Evolutionary conservation across 2,888 invertebrate genomes (phyloP).

Genomic region (Cantharis rufa): DNA sequence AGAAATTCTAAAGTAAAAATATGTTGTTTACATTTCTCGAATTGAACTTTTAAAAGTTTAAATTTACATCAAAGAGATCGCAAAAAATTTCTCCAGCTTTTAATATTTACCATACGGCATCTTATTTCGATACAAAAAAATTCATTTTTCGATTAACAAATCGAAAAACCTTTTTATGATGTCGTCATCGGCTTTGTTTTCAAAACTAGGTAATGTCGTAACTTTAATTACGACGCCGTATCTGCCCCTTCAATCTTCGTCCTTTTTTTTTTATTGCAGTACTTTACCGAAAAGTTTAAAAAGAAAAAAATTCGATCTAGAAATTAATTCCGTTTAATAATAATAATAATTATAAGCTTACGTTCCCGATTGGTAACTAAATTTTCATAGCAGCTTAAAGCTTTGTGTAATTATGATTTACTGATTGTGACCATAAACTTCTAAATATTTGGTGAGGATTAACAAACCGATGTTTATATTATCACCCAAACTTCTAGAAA

Average conservation of each 20-base stretch:
- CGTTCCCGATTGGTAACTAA: neutral
- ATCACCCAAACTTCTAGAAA: neutral
- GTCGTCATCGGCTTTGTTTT: neutral
- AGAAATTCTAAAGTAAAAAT: neutral
- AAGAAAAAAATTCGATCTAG: neutral
- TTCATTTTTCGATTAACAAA: neutral
- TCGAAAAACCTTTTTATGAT: neutral
- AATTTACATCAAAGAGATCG: neutral
- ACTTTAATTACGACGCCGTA: neutral
- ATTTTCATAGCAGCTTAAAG: neutral
- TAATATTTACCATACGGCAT: neutral
- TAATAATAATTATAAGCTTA: neutral
- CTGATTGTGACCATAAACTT: neutral
- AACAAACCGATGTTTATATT: neutral
- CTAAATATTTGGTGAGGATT: neutral
- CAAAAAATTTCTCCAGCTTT: neutral
- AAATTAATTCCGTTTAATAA: neutral
- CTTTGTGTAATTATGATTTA: neutral
- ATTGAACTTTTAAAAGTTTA: neutral
- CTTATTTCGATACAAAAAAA: neutral
- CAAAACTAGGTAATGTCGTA: neutral
- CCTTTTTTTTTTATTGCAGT: neutral
- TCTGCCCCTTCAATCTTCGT: neutral
- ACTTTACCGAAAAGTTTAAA: neutral
- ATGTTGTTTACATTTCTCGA: neutral